phyloP scores from a whole-genome alignment of 2,797 vertebrate genomes.

The Syngnathus acus region DNA sequence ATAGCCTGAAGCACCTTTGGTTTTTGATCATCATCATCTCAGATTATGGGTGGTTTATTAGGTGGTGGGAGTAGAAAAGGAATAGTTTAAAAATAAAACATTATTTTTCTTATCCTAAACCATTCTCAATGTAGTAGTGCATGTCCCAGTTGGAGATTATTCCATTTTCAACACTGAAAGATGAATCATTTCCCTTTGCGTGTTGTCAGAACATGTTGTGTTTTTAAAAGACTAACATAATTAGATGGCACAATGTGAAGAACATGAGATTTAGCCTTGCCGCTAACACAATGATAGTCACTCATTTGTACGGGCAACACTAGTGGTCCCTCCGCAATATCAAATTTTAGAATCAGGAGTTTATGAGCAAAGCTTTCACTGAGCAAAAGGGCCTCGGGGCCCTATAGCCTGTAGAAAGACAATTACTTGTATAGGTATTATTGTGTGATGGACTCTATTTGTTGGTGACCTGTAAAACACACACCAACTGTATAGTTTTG shows the following conservation, averaged over 20 bases:
- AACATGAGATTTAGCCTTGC: constrained; percentile 64
- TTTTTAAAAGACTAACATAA: constrained; percentile 67
- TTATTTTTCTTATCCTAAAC: background rate
- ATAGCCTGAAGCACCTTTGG: constrained; percentile 34
- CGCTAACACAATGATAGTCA: constrained; percentile 52
- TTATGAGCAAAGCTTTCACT: constrained; percentile 72
- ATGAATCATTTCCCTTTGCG: constrained; percentile 50
- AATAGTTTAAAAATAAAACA: background rate
- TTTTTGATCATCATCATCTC: constrained; percentile 6
- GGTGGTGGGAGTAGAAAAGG: background rate
- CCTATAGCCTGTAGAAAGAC: constrained; percentile 70
- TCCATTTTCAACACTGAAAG: constrained; percentile 32
- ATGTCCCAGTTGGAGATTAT: background rate
- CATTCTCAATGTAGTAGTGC: background rate
- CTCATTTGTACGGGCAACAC: constrained; percentile 56
- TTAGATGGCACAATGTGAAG: constrained; percentile 67
- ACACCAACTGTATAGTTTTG: constrained; percentile 27
- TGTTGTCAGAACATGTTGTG: constrained; percentile 58
- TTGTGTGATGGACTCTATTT: constrained; percentile 72
- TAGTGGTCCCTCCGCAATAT: constrained; percentile 64
- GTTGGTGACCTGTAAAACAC: constrained; percentile 63
- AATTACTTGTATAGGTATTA: constrained; percentile 77
- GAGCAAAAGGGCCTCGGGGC: constrained; percentile 72
- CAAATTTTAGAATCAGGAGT: constrained; percentile 72
- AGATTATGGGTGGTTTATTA: background rate